Evolutionary conservation across 2,888 invertebrate species (phyloP).

Genomic region (Meteorus colon): DNA sequence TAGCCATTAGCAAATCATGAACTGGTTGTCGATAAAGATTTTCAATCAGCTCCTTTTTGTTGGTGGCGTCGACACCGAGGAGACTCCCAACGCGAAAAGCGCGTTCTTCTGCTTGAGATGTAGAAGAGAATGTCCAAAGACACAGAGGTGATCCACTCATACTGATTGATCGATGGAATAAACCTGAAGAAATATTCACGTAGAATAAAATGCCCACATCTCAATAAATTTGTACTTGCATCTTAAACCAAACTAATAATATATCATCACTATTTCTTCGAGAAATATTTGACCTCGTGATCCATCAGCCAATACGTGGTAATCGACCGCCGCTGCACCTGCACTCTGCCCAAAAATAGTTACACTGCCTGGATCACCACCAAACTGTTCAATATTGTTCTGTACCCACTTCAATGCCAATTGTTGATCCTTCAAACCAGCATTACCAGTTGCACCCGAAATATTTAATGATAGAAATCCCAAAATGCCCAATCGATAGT

Average conservation of each 20-base stretch:
- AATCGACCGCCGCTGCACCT: slow-evolving; percentile 39
- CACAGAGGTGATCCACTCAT: slow-evolving; percentile 76
- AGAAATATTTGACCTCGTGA: slow-evolving; percentile 30
- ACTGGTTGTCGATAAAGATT: slow-evolving; percentile 69
- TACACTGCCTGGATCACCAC: slow-evolving; percentile 46
- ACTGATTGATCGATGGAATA: slow-evolving; percentile 76
- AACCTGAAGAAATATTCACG: slow-evolving; percentile 60
- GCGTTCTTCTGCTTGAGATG: slow-evolving; percentile 7
- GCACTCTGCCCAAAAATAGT: slow-evolving; percentile 48
- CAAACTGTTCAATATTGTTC: slow-evolving; percentile 45
- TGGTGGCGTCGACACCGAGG: slow-evolving; percentile 62
- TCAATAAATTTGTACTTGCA: too few species aligned
- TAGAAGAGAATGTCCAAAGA: slow-evolving; percentile 72
- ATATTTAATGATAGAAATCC: slow-evolving; percentile 45
- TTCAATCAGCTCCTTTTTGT: slow-evolving; percentile 67
- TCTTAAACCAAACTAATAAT: neutral
- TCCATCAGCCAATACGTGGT: slow-evolving; percentile 41
- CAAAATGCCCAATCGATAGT: slow-evolving; percentile 56
- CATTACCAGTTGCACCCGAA: slow-evolving; percentile 46
- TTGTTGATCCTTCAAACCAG: slow-evolving; percentile 47
- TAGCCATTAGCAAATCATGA: too few species aligned
- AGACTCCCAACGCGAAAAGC: slow-evolving; percentile 68
- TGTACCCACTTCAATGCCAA: slow-evolving; percentile 47
- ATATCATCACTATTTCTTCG: too few species aligned
- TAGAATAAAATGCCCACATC: neutral